Evolutionary conservation across 2,797 vertebrate species (phyloP), one percentile per base, ranked within the genome.

Genomic region (Buceros bicornis): DNA sequence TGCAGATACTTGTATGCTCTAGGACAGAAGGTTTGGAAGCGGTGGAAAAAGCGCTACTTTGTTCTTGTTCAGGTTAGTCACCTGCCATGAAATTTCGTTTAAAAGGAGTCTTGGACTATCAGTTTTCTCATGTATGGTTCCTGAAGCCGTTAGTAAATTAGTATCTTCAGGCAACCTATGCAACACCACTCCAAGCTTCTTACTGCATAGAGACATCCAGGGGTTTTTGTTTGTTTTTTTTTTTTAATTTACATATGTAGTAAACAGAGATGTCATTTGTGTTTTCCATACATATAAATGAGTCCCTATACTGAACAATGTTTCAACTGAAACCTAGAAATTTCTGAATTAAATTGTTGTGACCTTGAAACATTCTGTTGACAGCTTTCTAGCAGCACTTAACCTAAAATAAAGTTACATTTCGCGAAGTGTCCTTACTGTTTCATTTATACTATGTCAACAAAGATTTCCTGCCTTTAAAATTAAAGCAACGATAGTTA

Each of bases 1-100:
- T 95, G n/a, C 95, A 99, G 99, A 51, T 99, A 99, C 88, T 97
- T 99, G 37, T 99, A 99, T 50, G 99, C 99, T 50, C 79, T 99
- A 87, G 99, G 99, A 86, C 99, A 99, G 96, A 98, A 99, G 90
- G 99, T 99, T 93, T 99, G 99, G 99, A 99, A 99, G 95, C 98
- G 99, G 57, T 99, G 99, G 99, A 99, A 99, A 97, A 99, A 98
- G 64, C 98, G 99, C 95, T 99, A 99, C 97, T 99, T 99, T 95
- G 99, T 99, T 83, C 99, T 99, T 60, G 99, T 99, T 93, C 99
- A 99, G 99, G 99, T 99, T 95, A 98, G 98, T 97, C 81, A 29
- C 20, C 53, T 90, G 17, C 45, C 71, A 15, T 73, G 47, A 73
- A 57, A 83, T 76, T 57, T 92, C 51, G 48, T 50, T 89, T 33